Base-by-base conservation (phyloP, 2,888 invertebrate species). In the Nemurella pictetii region DNA sequence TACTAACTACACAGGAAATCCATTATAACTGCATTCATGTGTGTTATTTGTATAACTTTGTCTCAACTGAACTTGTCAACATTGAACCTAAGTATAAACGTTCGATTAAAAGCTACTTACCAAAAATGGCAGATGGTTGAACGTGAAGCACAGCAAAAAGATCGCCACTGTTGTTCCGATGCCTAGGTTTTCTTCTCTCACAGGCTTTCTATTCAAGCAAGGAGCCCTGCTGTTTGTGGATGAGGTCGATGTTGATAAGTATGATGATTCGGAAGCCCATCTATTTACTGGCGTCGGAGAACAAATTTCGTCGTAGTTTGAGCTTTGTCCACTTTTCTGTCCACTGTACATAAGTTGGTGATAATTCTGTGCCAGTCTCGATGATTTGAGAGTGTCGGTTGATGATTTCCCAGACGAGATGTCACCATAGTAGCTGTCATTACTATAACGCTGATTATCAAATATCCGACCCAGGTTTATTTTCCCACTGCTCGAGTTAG, bases 71-170 rank as follows among this genome's bases (percentile, higher is more conserved):
- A n/a, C n/a, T n/a, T n/a, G n/a, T 9, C 4, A 55, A 20, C 9
- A 55, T 55, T 3, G 20, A 55, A 7, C 15, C 2, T 7, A 20
- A 3, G 55, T 55, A 55, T 20, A n/a, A n/a, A n/a, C n/a, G n/a
- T n/a, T n/a, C n/a, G n/a, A n/a, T n/a, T n/a, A n/a, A n/a, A n/a
- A n/a, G n/a, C n/a, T n/a, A 92, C 92, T 93, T 89, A 94, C 94
- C 90, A 94, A 89, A 25, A 93, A 89, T 0, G 94, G 94, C 78
- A 93, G 88, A 88, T 93, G 93, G 88, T 93, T 92, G 88, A 93
- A 91, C 84, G 92, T 88, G 88, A 93, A 93, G 88, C 93, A 93
- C 28, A 93, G 92, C 85, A 92, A 91, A 85, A 93, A 89, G 80
- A 93, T 91, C 85, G 91, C 90, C 86, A 90, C 89, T 27, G 91